phyloP scores from a whole-genome alignment of 1,140 invertebrate genomes.

The Thaumatotibia leucotreta region DNA sequence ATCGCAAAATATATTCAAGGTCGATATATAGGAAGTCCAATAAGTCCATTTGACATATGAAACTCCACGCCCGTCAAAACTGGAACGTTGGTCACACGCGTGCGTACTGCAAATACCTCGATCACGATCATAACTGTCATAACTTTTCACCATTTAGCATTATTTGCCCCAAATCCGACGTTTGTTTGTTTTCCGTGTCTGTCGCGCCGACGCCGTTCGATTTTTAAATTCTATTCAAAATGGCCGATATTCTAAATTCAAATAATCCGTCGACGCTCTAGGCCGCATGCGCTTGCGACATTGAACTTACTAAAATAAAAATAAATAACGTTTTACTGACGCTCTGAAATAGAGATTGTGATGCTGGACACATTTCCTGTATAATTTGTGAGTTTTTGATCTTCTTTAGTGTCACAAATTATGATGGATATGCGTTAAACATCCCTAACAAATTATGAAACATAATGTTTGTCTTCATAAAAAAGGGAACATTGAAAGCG shows the following conservation, averaged over 20 bases:
- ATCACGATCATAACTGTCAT: conserved; percentile 4
- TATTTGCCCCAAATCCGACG: background rate
- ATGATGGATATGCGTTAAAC: background rate
- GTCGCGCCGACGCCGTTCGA: conserved; percentile 1
- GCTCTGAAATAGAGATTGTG: conserved; percentile 34
- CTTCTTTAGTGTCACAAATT: background rate
- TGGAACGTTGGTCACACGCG: background rate
- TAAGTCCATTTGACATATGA: background rate
- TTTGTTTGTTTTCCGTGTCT: conserved; percentile 4
- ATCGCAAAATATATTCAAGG: background rate
- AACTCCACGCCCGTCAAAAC: background rate
- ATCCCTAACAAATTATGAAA: background rate
- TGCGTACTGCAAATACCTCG: background rate
- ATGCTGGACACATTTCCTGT: conserved; percentile 17
- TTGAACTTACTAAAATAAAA: conserved; percentile 57
- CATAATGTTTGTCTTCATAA: conserved; percentile 9
- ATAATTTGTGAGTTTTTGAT: conserved; percentile 12
- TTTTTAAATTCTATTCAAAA: background rate
- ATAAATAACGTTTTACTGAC: conserved; percentile 21
- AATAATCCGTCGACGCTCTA: conserved; percentile 14
- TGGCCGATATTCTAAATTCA: background rate
- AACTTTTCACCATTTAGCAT: conserved; percentile 6
- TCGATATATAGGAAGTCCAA: background rate
- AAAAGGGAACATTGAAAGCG: background rate
- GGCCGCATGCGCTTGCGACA: conserved; percentile 25